Base-by-base conservation (phyloP, 2,113 vertebrate genomes). In the Aepyceros melampus region DNA sequence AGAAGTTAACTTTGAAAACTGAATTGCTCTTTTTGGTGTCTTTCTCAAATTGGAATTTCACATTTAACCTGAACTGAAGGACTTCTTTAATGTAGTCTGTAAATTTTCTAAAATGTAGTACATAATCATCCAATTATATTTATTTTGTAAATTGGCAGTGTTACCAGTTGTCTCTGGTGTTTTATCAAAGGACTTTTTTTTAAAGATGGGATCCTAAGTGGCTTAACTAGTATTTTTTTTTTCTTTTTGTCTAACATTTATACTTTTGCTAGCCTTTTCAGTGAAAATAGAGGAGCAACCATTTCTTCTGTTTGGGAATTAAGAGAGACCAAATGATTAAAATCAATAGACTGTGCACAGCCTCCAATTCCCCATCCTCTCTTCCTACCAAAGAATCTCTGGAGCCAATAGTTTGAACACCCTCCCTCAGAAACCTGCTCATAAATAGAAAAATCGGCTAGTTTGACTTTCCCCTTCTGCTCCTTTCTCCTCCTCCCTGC, bases 321-420 rank as follows among this genome's bases (percentile, higher is more conserved):
- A 60, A 84, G 56, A 94, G 94, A 76, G 29, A 55, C 43, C 21
- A 71, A 76, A 45, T 95, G 51, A 56, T 94, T 88, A 88, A 98
- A 87, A 89, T 83, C 19, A 53, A 56, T 33, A 91, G 78, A 76
- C 88, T 40, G 45, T 60, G 16, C 49, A 29, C 47, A 94, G 9
- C 60, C 78, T n/a, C 60, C 40, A 33, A 8, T 85, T 79, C 67
- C 40, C 40, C 45, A 0, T 85, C 25, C 4, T 87, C 6, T 56
- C 14, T 88, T 45, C 53, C 45, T 12, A 16, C 8, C 2, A 13
- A 83, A 79, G 36, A 95, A 33, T 45, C 15, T 78, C 87, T 67
- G 76, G 23, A 92, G 60, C 49, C 58, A 60, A 27, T 71, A 83
- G 58, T 92, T 91, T 91, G 81, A 85, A 53, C 4, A 14, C 29